phyloP scores from a whole-genome alignment of 1,140 invertebrate genomes.

The Drosophila pachea region DNA sequence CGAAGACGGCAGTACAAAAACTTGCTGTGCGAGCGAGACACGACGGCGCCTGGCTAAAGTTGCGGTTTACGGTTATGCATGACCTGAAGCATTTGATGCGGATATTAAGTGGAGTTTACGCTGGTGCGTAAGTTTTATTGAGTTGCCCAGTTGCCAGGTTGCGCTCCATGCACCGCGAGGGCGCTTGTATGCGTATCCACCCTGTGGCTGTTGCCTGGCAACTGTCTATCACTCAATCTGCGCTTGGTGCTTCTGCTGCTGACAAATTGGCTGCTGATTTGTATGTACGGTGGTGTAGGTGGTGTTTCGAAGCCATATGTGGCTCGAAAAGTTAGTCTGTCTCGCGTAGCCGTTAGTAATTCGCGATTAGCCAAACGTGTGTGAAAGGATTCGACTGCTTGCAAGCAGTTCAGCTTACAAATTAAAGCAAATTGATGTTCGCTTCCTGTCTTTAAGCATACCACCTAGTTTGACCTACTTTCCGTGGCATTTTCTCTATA shows the following conservation, averaged over 20 bases:
- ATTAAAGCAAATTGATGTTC: too few relatives aligned
- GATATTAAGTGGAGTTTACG: conserved; percentile 67
- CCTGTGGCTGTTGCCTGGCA: conserved; percentile 7
- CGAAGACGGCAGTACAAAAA: conserved; percentile 36
- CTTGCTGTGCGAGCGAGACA: conserved; percentile 13
- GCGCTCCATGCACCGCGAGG: neutral
- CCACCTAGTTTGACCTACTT: too few relatives aligned
- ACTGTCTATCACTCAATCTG: conserved; percentile 16
- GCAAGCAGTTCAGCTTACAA: neutral
- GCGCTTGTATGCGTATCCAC: too few relatives aligned
- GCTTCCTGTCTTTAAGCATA: too few relatives aligned
- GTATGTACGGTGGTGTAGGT: neutral
- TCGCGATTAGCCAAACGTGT: neutral
- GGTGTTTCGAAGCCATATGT: conserved; percentile 2
- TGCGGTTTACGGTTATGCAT: conserved; percentile 60
- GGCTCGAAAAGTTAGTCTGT: neutral
- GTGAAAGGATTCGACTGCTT: neutral
- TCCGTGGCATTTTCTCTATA: too few relatives aligned
- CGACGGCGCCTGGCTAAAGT: conserved; percentile 15
- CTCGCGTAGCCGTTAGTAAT: neutral
- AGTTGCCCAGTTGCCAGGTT: conserved; percentile 25
- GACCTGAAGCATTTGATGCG: conserved; percentile 48
- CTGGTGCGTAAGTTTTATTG: conserved; percentile 58
- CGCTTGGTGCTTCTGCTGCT: neutral
- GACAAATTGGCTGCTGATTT: conserved; percentile 30